phyloP scores from a whole-genome alignment of 2,113 vertebrate species.

The Chauna torquata region DNA sequence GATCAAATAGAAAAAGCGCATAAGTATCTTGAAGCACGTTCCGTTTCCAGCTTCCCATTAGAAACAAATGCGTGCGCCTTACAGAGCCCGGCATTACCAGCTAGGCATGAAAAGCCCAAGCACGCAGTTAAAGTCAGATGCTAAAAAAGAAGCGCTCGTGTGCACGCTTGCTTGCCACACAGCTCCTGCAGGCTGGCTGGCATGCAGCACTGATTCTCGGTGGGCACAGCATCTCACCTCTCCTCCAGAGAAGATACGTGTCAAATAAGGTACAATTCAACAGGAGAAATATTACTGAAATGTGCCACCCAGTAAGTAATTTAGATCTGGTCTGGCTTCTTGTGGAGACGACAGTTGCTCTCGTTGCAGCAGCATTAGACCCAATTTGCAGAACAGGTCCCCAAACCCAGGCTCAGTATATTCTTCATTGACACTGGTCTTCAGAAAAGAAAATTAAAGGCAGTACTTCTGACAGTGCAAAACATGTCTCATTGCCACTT shows the following conservation, averaged over 20 bases:
- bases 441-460: not conserved
- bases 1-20: not conserved
- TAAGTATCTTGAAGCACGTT: not conserved
- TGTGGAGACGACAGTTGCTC: not conserved
- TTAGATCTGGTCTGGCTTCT: slow-evolving; percentile 8
- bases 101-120: not conserved
- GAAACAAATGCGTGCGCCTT: not conserved
- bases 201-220: not conserved
- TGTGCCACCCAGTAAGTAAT: not conserved
- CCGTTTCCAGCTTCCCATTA: not conserved
- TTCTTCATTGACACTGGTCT: not conserved
- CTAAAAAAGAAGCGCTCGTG: not conserved
- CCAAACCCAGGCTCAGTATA: not conserved
- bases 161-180: not conserved
- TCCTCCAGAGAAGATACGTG: not conserved
- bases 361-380: not conserved
- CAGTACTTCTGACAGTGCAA: not conserved
- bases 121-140: not conserved
- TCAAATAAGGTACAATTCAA: not conserved
- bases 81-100: not conserved
- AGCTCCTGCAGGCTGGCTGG: not conserved
- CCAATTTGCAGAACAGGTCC: not conserved
- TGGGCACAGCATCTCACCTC: not conserved
- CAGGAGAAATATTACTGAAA: not conserved
- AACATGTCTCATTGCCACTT: slow-evolving; percentile 10